Percentiles rank a stretch among this genome's conserved stretches.
These are phyloP conservation scores for Leptoclinus maculatus DNA, from an alignment of 2,797 vertebrate genomes.

Conservation along the genomic window DNA sequence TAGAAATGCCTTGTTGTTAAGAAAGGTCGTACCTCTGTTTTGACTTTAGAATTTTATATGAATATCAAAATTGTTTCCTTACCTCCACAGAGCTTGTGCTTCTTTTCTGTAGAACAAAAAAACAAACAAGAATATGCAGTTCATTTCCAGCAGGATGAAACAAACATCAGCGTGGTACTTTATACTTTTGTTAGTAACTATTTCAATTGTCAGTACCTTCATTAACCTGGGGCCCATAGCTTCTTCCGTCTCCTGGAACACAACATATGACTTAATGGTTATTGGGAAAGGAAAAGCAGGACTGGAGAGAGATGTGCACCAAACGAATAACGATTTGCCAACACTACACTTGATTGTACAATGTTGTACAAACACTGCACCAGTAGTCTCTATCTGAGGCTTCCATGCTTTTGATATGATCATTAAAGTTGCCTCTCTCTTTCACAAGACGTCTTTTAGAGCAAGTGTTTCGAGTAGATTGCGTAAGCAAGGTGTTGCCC, in stretches of 20 bases:
- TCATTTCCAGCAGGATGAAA: neutral
- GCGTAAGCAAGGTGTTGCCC: neutral
- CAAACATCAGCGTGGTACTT: neutral
- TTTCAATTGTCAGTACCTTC: conserved; percentile 33
- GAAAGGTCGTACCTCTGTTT: neutral
- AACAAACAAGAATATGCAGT: neutral
- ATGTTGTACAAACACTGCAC: neutral
- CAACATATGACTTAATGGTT: conserved; percentile 12
- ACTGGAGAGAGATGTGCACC: neutral
- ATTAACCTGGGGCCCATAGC: conserved; percentile 27
- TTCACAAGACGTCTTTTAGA: neutral
- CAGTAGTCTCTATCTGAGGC: neutral
- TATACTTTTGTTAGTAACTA: neutral
- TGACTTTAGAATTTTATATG: neutral
- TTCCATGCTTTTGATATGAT: neutral
- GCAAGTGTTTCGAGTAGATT: neutral
- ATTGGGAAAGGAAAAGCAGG: neutral
- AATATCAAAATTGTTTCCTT: conserved; percentile 28
- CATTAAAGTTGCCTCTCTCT: neutral
- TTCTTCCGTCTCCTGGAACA: conserved; percentile 43
- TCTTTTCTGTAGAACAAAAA: conserved; percentile 73
- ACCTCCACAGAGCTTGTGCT: conserved; percentile 65
- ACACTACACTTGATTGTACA: neutral
- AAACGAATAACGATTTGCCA: neutral
- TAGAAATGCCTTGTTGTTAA: neutral